Percentiles rank a stretch among this genome's conserved stretches.
These are phyloP conservation scores for Cylloceria caligata DNA, from an alignment of 2,888 invertebrate genomes.

Conservation along the genomic window DNA sequence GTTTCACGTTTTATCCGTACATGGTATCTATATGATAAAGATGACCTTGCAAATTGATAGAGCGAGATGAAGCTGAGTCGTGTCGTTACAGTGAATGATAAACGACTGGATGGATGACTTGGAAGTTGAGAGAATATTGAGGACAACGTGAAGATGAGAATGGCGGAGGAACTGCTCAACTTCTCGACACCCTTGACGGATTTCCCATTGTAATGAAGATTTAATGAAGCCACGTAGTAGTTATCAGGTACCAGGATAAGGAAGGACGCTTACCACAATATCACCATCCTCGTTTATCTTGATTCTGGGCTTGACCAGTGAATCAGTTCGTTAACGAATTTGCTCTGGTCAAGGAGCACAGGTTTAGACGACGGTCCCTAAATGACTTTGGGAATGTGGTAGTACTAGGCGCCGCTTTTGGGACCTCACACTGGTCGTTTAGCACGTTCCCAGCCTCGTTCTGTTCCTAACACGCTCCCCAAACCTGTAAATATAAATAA, in stretches of 20 bases:
- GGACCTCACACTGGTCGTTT: constrained; percentile 19
- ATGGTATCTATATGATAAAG: constrained; percentile 38
- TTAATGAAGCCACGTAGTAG: constrained; percentile 14
- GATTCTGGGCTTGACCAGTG: constrained; percentile 37
- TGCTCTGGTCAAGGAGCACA: neutral
- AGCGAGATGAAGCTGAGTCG: constrained; percentile 2
- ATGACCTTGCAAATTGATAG: constrained; percentile 9
- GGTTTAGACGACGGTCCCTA: neutral
- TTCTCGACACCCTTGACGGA: neutral
- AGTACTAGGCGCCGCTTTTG: constrained; percentile 23
- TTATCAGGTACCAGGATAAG: neutral
- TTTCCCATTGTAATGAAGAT: constrained; percentile 31
- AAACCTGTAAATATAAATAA: constrained; percentile 27
- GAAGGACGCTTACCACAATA: constrained; percentile 5
- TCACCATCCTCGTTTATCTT: constrained; percentile 39
- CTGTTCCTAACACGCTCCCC: neutral
- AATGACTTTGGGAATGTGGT: constrained; percentile 20
- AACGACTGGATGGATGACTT: constrained; percentile 11
- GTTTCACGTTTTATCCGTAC: constrained; percentile 29
- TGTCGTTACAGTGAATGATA: constrained; percentile 43
- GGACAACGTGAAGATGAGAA: constrained; percentile 17
- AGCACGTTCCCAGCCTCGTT: neutral
- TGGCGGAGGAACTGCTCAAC: constrained; percentile 17
- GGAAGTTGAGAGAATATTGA: constrained; percentile 11
- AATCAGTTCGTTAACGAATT: constrained; percentile 44